Evolutionary conservation across 2,113 vertebrate species (phyloP).

Genomic region (Vulpes ferrilata): DNA sequence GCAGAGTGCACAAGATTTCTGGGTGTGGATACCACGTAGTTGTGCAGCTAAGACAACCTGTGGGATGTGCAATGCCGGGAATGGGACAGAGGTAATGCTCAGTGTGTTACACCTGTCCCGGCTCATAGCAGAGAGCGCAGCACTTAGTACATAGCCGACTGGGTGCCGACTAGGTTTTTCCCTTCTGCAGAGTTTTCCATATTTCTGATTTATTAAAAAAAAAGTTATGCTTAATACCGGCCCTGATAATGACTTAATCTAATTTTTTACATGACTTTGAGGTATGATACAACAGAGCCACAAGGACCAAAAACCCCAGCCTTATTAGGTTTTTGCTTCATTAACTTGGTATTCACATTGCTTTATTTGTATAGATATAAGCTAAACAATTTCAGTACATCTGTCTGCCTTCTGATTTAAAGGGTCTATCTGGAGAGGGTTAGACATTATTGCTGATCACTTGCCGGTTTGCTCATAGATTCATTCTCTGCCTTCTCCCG

Average conservation of each 20-base stretch:
- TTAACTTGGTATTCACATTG: neutral
- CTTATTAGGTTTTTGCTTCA: neutral
- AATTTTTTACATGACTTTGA: neutral
- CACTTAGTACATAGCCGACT: neutral
- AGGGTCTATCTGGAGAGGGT: neutral
- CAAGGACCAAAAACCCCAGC: neutral
- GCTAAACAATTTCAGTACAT: neutral
- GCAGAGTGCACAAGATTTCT: neutral
- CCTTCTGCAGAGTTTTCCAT: neutral
- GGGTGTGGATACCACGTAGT: neutral
- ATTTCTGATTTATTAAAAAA: neutral
- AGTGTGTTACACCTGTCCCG: neutral
- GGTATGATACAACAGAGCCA: neutral
- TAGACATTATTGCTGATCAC: neutral
- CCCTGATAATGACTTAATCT: neutral
- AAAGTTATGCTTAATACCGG: neutral
- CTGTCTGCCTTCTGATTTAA: neutral
- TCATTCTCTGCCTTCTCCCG: neutral
- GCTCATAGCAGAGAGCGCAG: neutral
- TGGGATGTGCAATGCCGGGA: neutral
- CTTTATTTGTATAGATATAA: neutral
- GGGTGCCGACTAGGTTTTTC: neutral
- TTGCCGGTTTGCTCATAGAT: neutral
- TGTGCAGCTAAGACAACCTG: neutral
- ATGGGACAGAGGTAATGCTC: neutral